A percentile compares a stretch with the other conserved stretches of the same genome.
These are phyloP conservation scores for Pseudorhombus dupliciocellatus DNA, from an alignment of 2,113 vertebrate genomes.

Conservation along the genomic window DNA sequence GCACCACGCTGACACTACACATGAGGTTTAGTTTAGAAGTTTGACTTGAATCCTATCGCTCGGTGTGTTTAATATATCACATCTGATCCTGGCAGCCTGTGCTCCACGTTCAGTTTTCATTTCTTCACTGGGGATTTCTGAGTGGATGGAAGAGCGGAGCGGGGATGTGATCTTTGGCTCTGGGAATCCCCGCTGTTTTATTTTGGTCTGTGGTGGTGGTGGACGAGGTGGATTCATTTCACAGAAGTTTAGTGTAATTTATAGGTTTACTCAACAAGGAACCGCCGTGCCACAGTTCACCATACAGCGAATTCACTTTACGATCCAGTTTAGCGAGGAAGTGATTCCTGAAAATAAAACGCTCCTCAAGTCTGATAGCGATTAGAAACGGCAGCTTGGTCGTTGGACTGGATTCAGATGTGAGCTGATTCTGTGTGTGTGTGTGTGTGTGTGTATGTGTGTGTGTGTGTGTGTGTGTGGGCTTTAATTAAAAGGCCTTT, in stretches of 20 bases:
- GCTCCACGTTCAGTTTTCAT: conserved; percentile 4
- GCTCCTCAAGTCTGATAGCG: not conserved
- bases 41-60: too few species aligned
- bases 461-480: conserved; percentile 46
- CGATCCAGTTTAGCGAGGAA: too few species aligned
- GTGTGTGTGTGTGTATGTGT: not conserved
- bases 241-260: too few species aligned
- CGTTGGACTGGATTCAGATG: conserved; percentile 2
- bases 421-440: not conserved
- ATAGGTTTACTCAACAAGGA: too few species aligned
- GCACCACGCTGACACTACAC: too few species aligned
- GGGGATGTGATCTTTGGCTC: conserved; percentile 4
- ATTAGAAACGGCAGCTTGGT: not conserved
- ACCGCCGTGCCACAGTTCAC: too few species aligned
- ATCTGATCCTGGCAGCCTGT: too few species aligned
- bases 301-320: too few species aligned
- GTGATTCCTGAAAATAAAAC: not conserved
- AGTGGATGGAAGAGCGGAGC: not conserved
- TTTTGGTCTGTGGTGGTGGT: not conserved
- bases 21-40: too few species aligned
- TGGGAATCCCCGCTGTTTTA: conserved; percentile 32
- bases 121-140: not conserved
- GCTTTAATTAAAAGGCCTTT: conserved; percentile 49
- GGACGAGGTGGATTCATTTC: too few species aligned
- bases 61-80: too few species aligned